Evolutionary conservation across 2,888 invertebrate species (phyloP), one percentile per base, ranked within the genome.

Genomic region (Euplexia lucipara): DNA sequence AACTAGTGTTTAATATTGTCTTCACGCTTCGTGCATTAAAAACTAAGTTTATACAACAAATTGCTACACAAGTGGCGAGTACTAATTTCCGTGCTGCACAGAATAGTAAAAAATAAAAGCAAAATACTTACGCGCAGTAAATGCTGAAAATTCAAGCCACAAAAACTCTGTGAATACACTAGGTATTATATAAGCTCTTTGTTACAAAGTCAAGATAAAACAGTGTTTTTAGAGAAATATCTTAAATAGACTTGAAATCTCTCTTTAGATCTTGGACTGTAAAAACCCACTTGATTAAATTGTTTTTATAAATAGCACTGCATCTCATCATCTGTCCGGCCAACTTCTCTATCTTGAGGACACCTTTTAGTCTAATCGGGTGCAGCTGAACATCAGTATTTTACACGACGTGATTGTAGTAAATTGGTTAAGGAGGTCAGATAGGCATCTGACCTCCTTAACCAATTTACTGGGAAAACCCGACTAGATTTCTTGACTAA

Each of bases 31-130:
- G 44, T 75, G 42, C 51, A 52, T 41, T 51, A 75, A 47, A 66
- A 75, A 75, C 48, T 18, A 12, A 68, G 69, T 68, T 68, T 47
- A 68, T 32, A 26, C 51, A 37, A 51, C 75, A 51, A 75, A 75
- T 52, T 67, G 69, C 70, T 47, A 47, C 75, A 57, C 58, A 70
- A 70, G 75, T 68, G 45, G 75, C 20, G 75, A 75, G 30, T 51
- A 70, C 70, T 75, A 75, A 70, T 70, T 70, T 75, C 51, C 51
- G 45, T 37, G 60, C 41, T 37, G 41, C 54, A 26, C 49, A 75
- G 69, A 70, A 68, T 57, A 52, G 35, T 14, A 70, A 67, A 74
- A 70, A 75, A 51, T 51, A 68, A 45, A 68, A 68, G 45, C 20
- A 2, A 18, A 68, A 56, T 37, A 32, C 4, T 9, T 47, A 69